phyloP scores from a whole-genome alignment of 2,797 vertebrate genomes.

The Eurystomus glaucurus region DNA sequence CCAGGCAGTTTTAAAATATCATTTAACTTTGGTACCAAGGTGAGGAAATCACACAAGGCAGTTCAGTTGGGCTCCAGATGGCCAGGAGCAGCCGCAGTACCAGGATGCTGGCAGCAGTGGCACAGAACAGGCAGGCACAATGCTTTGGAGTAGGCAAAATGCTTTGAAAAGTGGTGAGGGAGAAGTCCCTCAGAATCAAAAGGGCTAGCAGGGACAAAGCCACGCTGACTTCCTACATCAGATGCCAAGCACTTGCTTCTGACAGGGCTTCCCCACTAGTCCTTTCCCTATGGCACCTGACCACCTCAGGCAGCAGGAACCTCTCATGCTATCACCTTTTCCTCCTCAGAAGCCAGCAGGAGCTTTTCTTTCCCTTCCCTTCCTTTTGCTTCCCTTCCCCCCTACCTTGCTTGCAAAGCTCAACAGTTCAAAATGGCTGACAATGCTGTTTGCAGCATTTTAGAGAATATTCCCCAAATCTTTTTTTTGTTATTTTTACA shows the following conservation, averaged over 20 bases:
- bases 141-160: not conserved
- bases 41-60: not conserved
- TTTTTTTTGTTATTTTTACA: not conserved
- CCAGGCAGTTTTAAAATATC: not conserved
- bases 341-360: not conserved
- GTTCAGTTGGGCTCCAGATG: not conserved
- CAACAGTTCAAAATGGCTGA: not conserved
- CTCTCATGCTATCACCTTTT: not conserved
- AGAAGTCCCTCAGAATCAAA: not conserved
- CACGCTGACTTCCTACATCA: not conserved
- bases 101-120: rapidly evolving
- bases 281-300: not conserved
- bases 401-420: not conserved
- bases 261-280: not conserved
- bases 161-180: not conserved
- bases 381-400: no score
- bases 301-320: not conserved
- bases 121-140: not conserved
- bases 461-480: not conserved
- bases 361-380: not conserved
- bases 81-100: not conserved
- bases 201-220: not conserved
- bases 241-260: not conserved
- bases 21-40: not conserved
- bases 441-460: not conserved